Conservation (phyloP, 2,888 invertebrate genomes). For the Caenorhabditis sp. region DNA sequence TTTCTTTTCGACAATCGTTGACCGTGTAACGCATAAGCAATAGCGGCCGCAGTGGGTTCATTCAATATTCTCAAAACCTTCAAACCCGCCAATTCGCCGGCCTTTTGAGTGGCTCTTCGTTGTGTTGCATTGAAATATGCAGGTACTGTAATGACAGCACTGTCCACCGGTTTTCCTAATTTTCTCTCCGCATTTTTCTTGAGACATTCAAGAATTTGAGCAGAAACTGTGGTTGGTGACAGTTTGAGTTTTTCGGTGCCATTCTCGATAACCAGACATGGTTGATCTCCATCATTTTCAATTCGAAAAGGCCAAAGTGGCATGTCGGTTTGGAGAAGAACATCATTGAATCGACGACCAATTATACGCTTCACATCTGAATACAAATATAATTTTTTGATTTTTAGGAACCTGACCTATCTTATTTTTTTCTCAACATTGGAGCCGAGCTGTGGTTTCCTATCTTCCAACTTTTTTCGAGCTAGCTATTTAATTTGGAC, state of each 20-base stretch:
- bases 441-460: too few species aligned
- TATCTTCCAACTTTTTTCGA: too few species aligned
- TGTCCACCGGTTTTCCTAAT: slow-evolving; percentile 19
- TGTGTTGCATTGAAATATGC: slow-evolving; percentile 42
- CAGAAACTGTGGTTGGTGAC: slow-evolving; percentile 20
- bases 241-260: slow-evolving; percentile 12
- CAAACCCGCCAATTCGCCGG: slow-evolving; percentile 24
- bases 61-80: slow-evolving; percentile 36
- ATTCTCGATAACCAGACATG: slow-evolving; percentile 18
- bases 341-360: slow-evolving; percentile 31
- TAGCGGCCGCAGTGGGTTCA: slow-evolving; percentile 38
- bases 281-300: slow-evolving; percentile 19
- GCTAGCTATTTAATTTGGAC: too few species aligned
- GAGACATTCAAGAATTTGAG: slow-evolving; percentile 21
- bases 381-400: neutral
- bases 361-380: slow-evolving; percentile 41
- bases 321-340: slow-evolving; percentile 33
- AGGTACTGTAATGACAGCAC: slow-evolving; percentile 44
- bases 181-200: slow-evolving; percentile 38
- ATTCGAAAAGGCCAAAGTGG: slow-evolving; percentile 32
- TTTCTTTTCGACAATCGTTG: slow-evolving; percentile 31
- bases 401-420: neutral
- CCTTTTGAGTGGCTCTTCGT: slow-evolving; percentile 35
- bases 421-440: neutral
- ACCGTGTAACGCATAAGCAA: slow-evolving; percentile 34